These are phyloP conservation scores for Artemisiospiza belli DNA, from an alignment of 2,113 vertebrate genomes.

Conservation along the genomic window DNA sequence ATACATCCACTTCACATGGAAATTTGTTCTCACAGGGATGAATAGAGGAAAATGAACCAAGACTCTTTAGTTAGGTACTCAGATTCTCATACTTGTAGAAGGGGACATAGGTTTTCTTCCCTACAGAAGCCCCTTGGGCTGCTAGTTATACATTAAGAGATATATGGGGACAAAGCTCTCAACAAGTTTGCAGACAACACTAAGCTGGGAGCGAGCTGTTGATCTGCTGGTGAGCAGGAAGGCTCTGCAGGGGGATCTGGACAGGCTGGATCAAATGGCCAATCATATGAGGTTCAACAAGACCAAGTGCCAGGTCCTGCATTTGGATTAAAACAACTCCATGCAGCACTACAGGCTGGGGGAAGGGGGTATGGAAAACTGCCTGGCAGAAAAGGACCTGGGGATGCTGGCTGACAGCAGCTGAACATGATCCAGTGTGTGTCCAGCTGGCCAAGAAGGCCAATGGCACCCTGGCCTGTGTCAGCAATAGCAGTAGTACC, in stretches of 20 bases:
- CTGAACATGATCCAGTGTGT: not conserved
- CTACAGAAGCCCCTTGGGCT: not conserved
- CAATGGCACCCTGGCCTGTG: not conserved
- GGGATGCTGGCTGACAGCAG: rapidly evolving
- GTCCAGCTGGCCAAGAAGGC: not conserved
- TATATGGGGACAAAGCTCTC: rapidly evolving
- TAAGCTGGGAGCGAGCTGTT: not conserved
- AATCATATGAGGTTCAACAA: not conserved
- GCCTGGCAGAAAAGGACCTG: not conserved
- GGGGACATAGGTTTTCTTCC: not conserved
- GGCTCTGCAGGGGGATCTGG: not conserved
- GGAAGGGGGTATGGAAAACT: not conserved
- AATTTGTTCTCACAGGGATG: not conserved
- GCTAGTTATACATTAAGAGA: not conserved
- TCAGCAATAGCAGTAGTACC: not conserved
- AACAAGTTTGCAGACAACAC: not conserved
- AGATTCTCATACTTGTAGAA: not conserved
- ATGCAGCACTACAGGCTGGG: rapidly evolving
- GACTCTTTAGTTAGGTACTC: not conserved
- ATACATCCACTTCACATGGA: not conserved
- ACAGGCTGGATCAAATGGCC: not conserved
- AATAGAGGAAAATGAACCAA: not conserved
- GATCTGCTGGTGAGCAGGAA: not conserved
- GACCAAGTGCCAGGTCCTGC: not conserved
- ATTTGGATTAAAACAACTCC: not conserved